Base-by-base conservation (phyloP, 2,113 vertebrate genomes). In the Podarcis muralis region DNA sequence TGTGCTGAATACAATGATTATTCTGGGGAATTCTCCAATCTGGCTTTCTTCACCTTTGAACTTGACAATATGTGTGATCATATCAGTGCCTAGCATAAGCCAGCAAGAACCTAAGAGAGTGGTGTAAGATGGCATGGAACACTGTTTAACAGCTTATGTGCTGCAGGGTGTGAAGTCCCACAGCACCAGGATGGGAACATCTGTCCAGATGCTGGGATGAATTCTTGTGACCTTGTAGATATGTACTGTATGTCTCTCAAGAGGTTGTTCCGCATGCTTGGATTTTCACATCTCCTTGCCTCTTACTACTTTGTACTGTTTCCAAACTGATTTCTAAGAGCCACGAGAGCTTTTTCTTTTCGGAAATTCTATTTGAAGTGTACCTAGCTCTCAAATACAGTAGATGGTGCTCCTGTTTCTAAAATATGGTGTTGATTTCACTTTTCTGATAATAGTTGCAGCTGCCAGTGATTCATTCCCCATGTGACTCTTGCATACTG, bases 171-270 rank as follows among this genome's bases (percentile, higher is more conserved):
- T 69, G 68, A 40, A 69, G n/a, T 93, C 32, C 69, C 88, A 62
- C 69, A 89, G 87, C 30, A 5, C 0, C 76, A n/a, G 37, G 66
- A 32, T 90, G 71, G 48, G 32, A 32, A 86, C 68, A 80, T 85
- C 84, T 93, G 74, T 76, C 66, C 40, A 18, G 80, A 30, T 88
- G 75, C 13, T 89, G 83, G 71, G 59, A 71, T 92, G 87, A 88
- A 22, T 78, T 91, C 25, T 48, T 77, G 62, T 1, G 23, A 66
- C 25, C 22, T 93, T 81, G 77, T 32, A 82, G 80, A 16, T 40
- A 0, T 59, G n/a, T 68, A 75, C 81, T 89, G 65, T 43, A 68
- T 76, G 83, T 71, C 69, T 32, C 57, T 15, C 37, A 81, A 22
- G 83, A 62, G n/a, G 6, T 53, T 80, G 9, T 87, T 69, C 48